Evolutionary conservation across 1,140 invertebrate genomes (phyloP), one percentile per base, ranked within the genome.

Genomic region (Sinonovacula constricta): DNA sequence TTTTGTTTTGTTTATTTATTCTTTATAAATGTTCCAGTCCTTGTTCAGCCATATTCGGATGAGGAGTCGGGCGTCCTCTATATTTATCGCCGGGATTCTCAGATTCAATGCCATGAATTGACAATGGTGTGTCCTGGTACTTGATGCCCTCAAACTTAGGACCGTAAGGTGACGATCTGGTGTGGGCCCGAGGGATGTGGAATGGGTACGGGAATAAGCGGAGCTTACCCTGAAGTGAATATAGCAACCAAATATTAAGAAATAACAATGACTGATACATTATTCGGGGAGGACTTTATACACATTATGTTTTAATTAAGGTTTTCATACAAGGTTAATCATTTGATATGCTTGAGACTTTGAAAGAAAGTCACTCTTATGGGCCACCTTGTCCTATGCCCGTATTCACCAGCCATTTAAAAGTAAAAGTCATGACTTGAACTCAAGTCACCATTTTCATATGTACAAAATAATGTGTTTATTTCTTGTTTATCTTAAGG

Each of bases 61-160:
- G 36, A 7, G 66, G 54, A 2, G 45, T 63, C 18, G 66, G 66
- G 28, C 57, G 54, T 22, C 70, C 75, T 12, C 56, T 59, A 31
- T 78, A 78, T 28, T 62, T 69, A 45, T 78, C 75, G 2, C 18
- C 63, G 1, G 63, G 51, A 33, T 56, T 59, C 24, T 56, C 54
- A 4, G 28, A 54, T 30, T 28, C 31, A 18, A 69, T 65, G 7
- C 59, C 51, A 30, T 78, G 70, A 18, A 69, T 31, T 14, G 36
- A 36, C 14, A 53, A 26, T 4, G 75, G 65, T 15, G 65, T 18
- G 30, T n/a, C 63, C 51, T 78, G 75, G 0, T 65, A 24, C 39
- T 70, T 78, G 18, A 78, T 78, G 51, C 75, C 75, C n/a, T 78
- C 75, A 39, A 78, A 78, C 49, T 70, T 69, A 65, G 69, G 75